Evolutionary conservation across 1,140 invertebrate genomes (phyloP).

Genomic region (Papilio polyxenes): DNA sequence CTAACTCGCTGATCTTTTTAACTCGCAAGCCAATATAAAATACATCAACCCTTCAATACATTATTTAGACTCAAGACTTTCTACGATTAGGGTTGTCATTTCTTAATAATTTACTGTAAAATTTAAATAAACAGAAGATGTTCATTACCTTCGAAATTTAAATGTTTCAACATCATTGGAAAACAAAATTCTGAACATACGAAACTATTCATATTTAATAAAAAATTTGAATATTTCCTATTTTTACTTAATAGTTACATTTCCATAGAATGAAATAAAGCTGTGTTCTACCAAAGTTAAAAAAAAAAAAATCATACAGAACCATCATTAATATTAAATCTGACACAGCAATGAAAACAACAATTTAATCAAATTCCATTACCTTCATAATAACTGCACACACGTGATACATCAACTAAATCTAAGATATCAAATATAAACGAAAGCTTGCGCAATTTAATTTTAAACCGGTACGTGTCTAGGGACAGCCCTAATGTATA

Average conservation of each 20-base stretch:
- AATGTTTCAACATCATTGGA: too few relatives aligned
- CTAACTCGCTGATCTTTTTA: slow-evolving; percentile 29
- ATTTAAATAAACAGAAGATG: too few relatives aligned
- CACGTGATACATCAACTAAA: not conserved
- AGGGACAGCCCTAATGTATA: slow-evolving; percentile 27
- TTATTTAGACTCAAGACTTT: slow-evolving; percentile 16
- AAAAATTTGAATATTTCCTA: too few relatives aligned
- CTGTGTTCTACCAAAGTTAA: not conserved
- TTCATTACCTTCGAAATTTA: too few relatives aligned
- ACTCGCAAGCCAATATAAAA: slow-evolving; percentile 34
- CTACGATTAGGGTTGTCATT: slow-evolving; percentile 18
- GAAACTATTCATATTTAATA: too few relatives aligned
- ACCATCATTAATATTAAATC: not conserved
- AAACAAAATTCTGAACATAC: too few relatives aligned
- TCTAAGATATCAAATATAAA: not conserved
- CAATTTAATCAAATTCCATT: too few relatives aligned
- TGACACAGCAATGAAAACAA: not conserved
- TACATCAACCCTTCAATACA: slow-evolving; percentile 31
- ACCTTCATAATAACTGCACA: not conserved
- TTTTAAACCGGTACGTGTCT: not conserved
- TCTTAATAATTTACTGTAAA: not conserved
- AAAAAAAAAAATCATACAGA: not conserved
- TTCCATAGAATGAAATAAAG: too few relatives aligned
- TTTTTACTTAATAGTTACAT: too few relatives aligned
- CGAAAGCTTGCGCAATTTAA: slow-evolving; percentile 6